Evolutionary conservation across 1,140 invertebrate genomes (phyloP).

Genomic region (Drosophila dunni): DNA sequence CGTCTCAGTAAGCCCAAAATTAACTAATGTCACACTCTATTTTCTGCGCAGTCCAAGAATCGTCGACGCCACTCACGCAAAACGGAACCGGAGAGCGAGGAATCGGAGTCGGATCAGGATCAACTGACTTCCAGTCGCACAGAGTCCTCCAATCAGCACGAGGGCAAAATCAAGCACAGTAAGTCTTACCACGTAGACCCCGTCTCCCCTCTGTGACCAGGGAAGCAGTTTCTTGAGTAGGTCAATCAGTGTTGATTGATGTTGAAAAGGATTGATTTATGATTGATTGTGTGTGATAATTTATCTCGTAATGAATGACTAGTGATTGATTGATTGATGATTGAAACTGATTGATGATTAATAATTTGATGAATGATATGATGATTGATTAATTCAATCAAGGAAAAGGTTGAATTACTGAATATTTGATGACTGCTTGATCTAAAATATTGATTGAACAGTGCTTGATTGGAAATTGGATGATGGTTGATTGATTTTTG

Average conservation of each 20-base stretch:
- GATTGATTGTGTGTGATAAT: not conserved
- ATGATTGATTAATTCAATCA: too few species aligned
- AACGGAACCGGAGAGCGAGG: constrained; percentile 89
- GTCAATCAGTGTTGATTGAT: constrained; percentile 5
- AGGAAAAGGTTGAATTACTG: too few species aligned
- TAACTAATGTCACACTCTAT: constrained; percentile 72
- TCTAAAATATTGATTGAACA: too few species aligned
- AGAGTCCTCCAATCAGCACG: constrained; percentile 91
- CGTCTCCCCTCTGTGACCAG: not conserved
- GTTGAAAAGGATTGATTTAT: not conserved
- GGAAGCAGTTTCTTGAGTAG: not conserved
- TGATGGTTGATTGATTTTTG: too few species aligned
- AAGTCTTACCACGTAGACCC: constrained; percentile 63
- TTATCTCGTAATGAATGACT: not conserved
- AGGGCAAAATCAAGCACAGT: constrained; percentile 90
- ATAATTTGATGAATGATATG: too few species aligned
- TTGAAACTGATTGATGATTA: not conserved
- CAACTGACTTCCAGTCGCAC: constrained; percentile 90
- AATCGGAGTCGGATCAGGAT: constrained; percentile 91
- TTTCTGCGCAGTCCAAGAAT: constrained; percentile 84
- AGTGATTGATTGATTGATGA: not conserved
- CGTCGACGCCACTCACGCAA: constrained; percentile 87
- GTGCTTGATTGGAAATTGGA: too few species aligned
- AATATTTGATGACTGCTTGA: too few species aligned
- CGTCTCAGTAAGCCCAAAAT: not conserved